Percentiles rank a stretch among this genome's conserved stretches.
Evolutionary conservation across 2,113 vertebrate genomes (phyloP).

Genomic region (Misgurnus anguillicaudatus): DNA sequence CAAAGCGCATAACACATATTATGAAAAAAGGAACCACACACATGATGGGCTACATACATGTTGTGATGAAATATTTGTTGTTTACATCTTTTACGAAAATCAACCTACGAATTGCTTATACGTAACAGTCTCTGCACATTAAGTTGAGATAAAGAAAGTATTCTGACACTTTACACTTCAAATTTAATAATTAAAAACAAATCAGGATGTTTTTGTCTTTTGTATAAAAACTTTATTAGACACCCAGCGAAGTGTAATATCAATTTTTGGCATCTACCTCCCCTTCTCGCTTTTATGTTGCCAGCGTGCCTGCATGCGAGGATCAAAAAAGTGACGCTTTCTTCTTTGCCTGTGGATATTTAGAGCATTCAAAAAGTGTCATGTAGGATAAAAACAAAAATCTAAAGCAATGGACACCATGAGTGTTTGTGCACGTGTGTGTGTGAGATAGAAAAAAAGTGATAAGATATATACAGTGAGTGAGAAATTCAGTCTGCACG

Average conservation of each 20-base stretch:
- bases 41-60: too few species aligned
- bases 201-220: too few species aligned
- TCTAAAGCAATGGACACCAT: background rate
- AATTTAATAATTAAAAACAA: too few species aligned
- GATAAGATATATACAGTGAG: background rate
- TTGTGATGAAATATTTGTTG: too few species aligned
- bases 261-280: background rate
- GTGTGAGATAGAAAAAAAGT: background rate
- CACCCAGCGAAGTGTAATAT: background rate
- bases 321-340: constrained; percentile 24
- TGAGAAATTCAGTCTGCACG: constrained; percentile 16
- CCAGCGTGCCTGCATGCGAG: background rate
- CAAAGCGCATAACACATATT: too few species aligned
- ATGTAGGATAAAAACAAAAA: constrained; percentile 37
- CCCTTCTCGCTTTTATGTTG: background rate
- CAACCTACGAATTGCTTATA: too few species aligned
- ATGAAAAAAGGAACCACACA: too few species aligned
- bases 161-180: too few species aligned
- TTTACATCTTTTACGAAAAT: too few species aligned
- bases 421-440: background rate
- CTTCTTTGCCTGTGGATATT: constrained; percentile 38
- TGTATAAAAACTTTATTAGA: background rate
- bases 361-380: constrained; percentile 43
- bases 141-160: too few species aligned
- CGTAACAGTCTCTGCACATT: too few species aligned